Evolutionary conservation across 2,113 vertebrate species (phyloP).

Genomic region (Catharus fuscescens): DNA sequence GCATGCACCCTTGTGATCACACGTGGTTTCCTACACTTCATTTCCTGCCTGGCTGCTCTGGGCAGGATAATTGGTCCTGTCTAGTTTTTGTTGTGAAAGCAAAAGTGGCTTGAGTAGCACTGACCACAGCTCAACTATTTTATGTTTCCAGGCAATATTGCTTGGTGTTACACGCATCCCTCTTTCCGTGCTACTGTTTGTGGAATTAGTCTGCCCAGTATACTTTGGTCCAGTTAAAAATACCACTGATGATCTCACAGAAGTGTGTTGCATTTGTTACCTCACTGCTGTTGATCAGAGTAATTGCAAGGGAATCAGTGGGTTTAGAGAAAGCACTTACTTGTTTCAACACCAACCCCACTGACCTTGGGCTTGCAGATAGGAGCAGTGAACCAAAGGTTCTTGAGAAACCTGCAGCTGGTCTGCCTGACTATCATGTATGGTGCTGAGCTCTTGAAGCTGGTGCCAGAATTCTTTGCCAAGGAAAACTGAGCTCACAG

Average conservation of each 20-base stretch:
- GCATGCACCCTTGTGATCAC: not conserved
- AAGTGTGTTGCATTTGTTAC: not conserved
- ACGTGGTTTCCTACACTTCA: not conserved
- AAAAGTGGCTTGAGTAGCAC: not conserved
- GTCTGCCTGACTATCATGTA: not conserved
- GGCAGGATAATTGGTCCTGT: not conserved
- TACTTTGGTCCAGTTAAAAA: not conserved
- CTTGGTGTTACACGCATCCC: fast-evolving
- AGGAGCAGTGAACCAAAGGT: fast-evolving
- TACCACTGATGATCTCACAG: fast-evolving
- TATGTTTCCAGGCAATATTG: fast-evolving
- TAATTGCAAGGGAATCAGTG: not conserved
- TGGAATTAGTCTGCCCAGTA: not conserved
- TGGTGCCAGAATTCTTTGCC: not conserved
- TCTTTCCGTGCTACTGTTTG: not conserved
- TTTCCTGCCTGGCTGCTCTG: not conserved
- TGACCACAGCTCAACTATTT: not conserved
- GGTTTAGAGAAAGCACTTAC: not conserved
- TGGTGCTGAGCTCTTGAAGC: not conserved
- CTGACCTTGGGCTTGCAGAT: not conserved
- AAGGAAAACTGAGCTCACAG: not conserved
- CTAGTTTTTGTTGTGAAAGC: not conserved
- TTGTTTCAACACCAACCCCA: not conserved
- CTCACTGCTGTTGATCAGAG: not conserved
- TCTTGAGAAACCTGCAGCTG: not conserved